Percentiles rank a stretch among this genome's conserved stretches.
phyloP scores from a whole-genome alignment of 1,140 invertebrate species.

The Scaptomyza graminum region DNA sequence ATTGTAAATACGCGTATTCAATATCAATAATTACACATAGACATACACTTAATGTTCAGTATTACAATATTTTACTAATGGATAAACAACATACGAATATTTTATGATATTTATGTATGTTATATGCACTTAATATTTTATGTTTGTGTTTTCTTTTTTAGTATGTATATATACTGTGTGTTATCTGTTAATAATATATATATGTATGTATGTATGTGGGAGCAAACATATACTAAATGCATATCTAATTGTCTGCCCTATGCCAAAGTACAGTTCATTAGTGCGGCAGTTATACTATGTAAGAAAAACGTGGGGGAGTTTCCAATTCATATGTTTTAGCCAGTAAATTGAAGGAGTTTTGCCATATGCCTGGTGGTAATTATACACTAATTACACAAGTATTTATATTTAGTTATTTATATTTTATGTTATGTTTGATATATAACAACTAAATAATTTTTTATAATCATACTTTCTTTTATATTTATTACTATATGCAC shows the following conservation, averaged over 20 bases:
- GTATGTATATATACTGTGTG: constrained; percentile 10
- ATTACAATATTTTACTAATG: constrained; percentile 55
- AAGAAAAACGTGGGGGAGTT: constrained; percentile 21
- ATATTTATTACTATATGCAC: constrained; percentile 71
- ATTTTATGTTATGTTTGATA: constrained; percentile 36
- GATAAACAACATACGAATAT: constrained; percentile 71
- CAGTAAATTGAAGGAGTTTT: constrained; percentile 66
- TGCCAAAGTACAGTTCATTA: constrained; percentile 61
- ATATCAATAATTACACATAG: constrained; percentile 82
- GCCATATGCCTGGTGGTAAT: constrained; percentile 61
- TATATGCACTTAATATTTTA: constrained; percentile 41
- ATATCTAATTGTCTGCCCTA: constrained; percentile 62
- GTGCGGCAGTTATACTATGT: constrained; percentile 52
- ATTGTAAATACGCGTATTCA: constrained; percentile 77
- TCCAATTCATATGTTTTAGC: constrained; percentile 26
- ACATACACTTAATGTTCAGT: constrained; percentile 59
- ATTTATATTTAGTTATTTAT: constrained; percentile 22
- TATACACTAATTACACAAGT: constrained; percentile 38
- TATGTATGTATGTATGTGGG: constrained; percentile 23
- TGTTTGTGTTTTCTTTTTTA: neutral
- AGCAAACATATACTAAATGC: constrained; percentile 36
- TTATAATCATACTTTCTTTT: constrained; percentile 31
- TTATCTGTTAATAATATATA: constrained; percentile 34
- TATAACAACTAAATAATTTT: constrained; percentile 70
- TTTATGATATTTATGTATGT: constrained; percentile 22